These are phyloP conservation scores for Coelinius sp. DNA, from an alignment of 2,888 invertebrate species.

Conservation along the genomic window DNA sequence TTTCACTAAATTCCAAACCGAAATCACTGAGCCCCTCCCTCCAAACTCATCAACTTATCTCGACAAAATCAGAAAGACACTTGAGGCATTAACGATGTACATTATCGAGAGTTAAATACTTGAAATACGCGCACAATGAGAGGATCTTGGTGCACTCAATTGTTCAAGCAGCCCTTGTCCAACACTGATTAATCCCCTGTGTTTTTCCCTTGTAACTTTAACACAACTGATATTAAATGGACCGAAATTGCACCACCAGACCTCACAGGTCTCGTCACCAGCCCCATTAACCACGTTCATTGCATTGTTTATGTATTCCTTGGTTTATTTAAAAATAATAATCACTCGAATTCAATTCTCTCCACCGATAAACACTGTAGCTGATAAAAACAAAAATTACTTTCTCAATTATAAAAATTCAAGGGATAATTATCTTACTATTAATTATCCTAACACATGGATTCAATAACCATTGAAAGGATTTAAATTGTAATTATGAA, in stretches of 20 bases:
- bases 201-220: neutral
- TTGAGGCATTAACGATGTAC: constrained; percentile 1
- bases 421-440: no score
- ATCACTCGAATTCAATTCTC: no score
- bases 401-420: no score
- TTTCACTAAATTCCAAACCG: neutral
- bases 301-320: neutral
- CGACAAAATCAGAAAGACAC: constrained; percentile 5
- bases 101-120: neutral
- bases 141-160: constrained; percentile 27
- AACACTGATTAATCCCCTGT: constrained; percentile 13
- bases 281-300: neutral
- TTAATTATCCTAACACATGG: neutral
- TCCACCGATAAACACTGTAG: no score
- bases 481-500: neutral
- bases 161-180: constrained; percentile 24
- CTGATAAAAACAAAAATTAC: no score
- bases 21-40: no score
- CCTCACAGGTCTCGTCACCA: constrained; percentile 3
- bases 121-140: constrained; percentile 15
- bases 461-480: neutral
- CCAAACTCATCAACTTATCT: neutral
- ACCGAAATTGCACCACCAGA: constrained; percentile 1
- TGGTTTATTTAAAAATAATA: neutral
- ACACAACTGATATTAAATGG: neutral